A percentile compares a stretch with the other conserved stretches of the same genome.
Evolutionary conservation across 2,888 invertebrate genomes (phyloP).

Genomic region (Malthinus seriepunctatus): DNA sequence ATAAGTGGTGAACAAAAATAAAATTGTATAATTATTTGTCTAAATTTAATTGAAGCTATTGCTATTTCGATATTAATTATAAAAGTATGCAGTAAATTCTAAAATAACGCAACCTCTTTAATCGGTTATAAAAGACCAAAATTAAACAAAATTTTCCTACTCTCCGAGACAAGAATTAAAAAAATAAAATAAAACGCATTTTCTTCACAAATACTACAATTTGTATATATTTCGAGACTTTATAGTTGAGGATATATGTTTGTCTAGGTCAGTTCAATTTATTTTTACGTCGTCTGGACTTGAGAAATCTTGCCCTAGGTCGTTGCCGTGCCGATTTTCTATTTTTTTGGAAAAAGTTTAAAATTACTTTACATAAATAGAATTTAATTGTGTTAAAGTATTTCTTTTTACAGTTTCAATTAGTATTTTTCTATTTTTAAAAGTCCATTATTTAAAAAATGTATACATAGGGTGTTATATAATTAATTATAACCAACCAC

Average conservation of each 20-base stretch:
- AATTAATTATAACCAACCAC: too few relatives aligned
- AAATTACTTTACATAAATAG: slow-evolving; percentile 10
- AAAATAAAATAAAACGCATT: not conserved
- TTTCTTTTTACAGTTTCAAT: not conserved
- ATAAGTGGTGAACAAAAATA: too few relatives aligned
- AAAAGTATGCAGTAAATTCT: too few relatives aligned
- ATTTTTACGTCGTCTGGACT: slow-evolving; percentile 27
- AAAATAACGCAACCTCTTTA: too few relatives aligned
- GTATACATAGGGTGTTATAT: too few relatives aligned
- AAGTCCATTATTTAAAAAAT: too few relatives aligned
- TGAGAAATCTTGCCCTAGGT: slow-evolving; percentile 21
- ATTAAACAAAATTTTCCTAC: too few relatives aligned
- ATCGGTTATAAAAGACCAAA: too few relatives aligned
- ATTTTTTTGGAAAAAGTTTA: slow-evolving; percentile 23
- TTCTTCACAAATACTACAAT: slow-evolving; percentile 4
- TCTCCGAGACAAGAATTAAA: not conserved
- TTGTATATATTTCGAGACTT: slow-evolving; percentile 16
- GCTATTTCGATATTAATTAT: too few relatives aligned
- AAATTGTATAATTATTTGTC: too few relatives aligned
- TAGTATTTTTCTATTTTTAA: too few relatives aligned
- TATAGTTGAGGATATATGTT: slow-evolving; percentile 14
- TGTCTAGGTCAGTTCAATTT: slow-evolving; percentile 26
- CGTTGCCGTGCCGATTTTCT: slow-evolving; percentile 25
- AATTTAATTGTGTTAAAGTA: slow-evolving; percentile 12
- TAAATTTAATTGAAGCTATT: too few relatives aligned